Base-by-base conservation (phyloP, 1,140 invertebrate genomes). In the Calephelis virginiensis region DNA sequence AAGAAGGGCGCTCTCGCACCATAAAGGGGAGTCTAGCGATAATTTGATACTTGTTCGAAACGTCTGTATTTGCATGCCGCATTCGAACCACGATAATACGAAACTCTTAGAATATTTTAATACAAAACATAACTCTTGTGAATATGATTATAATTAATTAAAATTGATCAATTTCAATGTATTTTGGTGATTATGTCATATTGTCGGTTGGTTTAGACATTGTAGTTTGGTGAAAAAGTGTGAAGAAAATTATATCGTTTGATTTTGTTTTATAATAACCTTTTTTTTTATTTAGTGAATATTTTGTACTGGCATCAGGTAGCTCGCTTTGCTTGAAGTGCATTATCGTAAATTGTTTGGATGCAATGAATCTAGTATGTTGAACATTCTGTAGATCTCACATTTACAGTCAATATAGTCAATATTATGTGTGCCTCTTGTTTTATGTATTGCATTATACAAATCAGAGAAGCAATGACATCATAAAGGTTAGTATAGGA, bases 1-100 rank as follows among this genome's bases (percentile, higher is more conserved):
- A 88, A 89, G 89, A 78, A 90, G 82, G 78, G 79, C 80, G 74
- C 77, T 80, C 82, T 83, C 82, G 77, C 80, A 89, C 74, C 83
- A 82, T 70, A 90, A 91, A 90, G 84, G 84, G 77, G 83, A 90
- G 87, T 85, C 73, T 62, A 78, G 70, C 72, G 70, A 78, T 64
- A 64, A 64, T 70, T 68, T 73, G 14, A 28, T 28, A 74, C 73
- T 74, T 80, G 71, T 75, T 78, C 56, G 66, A 70, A 66, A 67
- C 63, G 50, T 70, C 37, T 72, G 68, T 69, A 78, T 66, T 28
- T 77, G 77, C 82, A 86, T 81, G 80, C 80, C 79, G 74, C 73
- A 82, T 71, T 68, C 69, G 70, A 74, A 78, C 61, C 66, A 70
- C 68, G 64, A 75, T 75, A 73, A 77, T 77, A 68, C 72, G 76